phyloP scores from a whole-genome alignment of 2,113 vertebrate genomes.

The Burhinus bistriatus region DNA sequence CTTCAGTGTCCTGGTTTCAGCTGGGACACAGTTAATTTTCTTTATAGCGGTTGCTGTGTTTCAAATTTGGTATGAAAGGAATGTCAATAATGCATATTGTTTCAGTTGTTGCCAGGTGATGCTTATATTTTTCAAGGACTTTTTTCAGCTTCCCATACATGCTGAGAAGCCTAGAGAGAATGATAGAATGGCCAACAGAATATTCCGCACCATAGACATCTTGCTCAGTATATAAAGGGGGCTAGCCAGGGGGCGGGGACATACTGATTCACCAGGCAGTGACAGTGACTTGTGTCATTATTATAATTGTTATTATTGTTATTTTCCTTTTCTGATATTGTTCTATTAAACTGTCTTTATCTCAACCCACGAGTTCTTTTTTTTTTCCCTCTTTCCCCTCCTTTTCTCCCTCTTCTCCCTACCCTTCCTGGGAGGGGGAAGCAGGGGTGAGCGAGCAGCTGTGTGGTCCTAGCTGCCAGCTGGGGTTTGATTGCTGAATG shows the following conservation, averaged over 20 bases:
- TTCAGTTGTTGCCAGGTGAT: no score
- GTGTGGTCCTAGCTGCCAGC: no score
- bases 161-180: background rate
- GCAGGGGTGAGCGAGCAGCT: background rate
- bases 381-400: background rate
- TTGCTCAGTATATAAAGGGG: background rate
- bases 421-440: background rate
- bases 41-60: no score
- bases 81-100: no score
- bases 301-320: background rate
- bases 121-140: background rate
- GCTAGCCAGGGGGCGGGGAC: no score
- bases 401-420: background rate
- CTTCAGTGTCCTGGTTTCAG: background rate
- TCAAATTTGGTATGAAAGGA: no score
- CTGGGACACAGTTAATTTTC: no score
- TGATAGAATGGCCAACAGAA: background rate
- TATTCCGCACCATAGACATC: background rate
- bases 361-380: background rate
- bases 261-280: background rate
- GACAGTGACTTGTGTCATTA: no score
- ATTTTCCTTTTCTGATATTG: background rate
- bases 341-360: background rate
- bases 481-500: no score
- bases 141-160: background rate